phyloP scores from a whole-genome alignment of 2,797 vertebrate genomes.

The Salarias fasciatus region DNA sequence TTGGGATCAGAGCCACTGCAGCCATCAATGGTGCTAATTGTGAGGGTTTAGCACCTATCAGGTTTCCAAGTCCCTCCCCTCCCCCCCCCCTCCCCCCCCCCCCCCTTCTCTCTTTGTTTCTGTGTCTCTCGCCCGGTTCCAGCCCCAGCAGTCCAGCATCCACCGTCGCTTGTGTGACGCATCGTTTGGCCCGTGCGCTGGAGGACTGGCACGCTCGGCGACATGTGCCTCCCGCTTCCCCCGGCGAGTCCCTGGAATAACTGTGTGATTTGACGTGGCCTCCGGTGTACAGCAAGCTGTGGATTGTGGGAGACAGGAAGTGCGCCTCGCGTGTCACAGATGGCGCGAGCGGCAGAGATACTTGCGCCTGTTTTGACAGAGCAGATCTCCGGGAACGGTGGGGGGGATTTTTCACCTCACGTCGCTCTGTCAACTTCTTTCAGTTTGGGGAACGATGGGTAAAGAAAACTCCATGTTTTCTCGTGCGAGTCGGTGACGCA shows the following conservation, averaged over 20 bases:
- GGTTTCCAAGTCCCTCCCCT: conserved; percentile 53
- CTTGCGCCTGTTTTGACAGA: conserved; percentile 53
- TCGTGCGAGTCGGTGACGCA: background rate
- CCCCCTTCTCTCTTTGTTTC: conserved; percentile 1
- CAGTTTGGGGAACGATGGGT: conserved; percentile 10
- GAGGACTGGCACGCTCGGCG: conserved; percentile 39
- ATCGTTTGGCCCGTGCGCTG: conserved; percentile 60
- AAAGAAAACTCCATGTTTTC: conserved; percentile 2
- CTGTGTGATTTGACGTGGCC: conserved; percentile 56
- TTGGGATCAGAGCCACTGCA: conserved; percentile 50
- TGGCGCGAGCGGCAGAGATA: conserved; percentile 48
- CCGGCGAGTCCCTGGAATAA: conserved; percentile 54
- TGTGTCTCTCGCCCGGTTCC: conserved; percentile 23
- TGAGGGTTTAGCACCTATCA: conserved; percentile 55
- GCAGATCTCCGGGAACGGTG: conserved; percentile 48
- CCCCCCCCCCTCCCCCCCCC: conserved; percentile 3
- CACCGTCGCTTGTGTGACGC: conserved; percentile 47
- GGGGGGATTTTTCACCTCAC: conserved; percentile 35
- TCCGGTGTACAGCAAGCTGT: conserved; percentile 58
- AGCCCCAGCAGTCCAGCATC: conserved; percentile 50
- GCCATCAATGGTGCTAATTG: conserved; percentile 62
- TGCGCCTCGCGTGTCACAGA: conserved; percentile 48
- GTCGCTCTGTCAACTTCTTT: conserved; percentile 15
- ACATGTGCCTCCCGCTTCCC: conserved; percentile 44
- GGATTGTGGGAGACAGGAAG: conserved; percentile 40